Percentiles rank a stretch among this genome's conserved stretches.
Conservation (phyloP, 2,888 invertebrate species). For the Cotesia congregata region DNA sequence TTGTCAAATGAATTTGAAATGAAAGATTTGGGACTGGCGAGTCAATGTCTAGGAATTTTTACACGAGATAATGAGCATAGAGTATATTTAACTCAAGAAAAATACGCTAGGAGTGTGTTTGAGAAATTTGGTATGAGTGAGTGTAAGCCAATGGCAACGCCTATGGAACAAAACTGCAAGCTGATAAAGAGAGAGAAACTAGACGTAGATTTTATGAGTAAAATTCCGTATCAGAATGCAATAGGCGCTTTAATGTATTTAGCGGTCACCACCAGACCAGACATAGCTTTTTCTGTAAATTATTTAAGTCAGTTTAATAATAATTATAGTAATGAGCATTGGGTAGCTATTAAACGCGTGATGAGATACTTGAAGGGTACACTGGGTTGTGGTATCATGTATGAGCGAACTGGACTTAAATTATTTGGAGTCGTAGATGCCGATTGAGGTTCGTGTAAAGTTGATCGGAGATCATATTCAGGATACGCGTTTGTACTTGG, state of each 20-base stretch:
- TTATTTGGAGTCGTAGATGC: conserved; percentile 40
- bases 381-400: not conserved
- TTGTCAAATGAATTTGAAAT: not conserved
- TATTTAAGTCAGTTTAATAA: conserved; percentile 37
- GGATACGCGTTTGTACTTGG: conserved; percentile 41
- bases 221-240: conserved; percentile 18
- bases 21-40: conserved; percentile 3
- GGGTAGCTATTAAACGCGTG: conserved; percentile 35
- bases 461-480: conserved; percentile 42
- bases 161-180: conserved; percentile 34
- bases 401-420: not conserved
- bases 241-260: conserved; percentile 35
- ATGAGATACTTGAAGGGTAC: conserved; percentile 39
- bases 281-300: conserved; percentile 24
- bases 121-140: not conserved
- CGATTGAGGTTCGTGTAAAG: conserved; percentile 38
- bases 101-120: not conserved
- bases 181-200: not conserved
- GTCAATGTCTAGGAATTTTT: conserved; percentile 3
- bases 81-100: not conserved
- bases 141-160: conserved; percentile 42
- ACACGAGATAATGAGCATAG: not conserved
- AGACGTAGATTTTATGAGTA: not conserved
- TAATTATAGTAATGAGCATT: conserved; percentile 25
- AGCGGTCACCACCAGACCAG: conserved; percentile 19